Conservation (phyloP, 2,888 invertebrate species). For the Thecophora atra region DNA sequence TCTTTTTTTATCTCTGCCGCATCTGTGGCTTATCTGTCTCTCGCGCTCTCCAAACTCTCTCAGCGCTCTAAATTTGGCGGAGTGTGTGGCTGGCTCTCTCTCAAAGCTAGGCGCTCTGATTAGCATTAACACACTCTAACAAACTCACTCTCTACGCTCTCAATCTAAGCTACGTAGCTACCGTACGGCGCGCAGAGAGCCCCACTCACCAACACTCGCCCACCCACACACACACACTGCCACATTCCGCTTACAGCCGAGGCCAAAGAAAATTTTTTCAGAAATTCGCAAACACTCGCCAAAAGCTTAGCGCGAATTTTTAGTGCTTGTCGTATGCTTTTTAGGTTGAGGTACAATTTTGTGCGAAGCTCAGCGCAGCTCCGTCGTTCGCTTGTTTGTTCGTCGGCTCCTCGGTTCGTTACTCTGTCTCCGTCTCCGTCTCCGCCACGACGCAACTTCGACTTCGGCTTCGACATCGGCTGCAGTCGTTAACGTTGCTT, state of each 20-base stretch:
- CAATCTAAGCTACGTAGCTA: too few species aligned
- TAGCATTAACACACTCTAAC: background rate
- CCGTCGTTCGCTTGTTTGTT: conserved; percentile 4
- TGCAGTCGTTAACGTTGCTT: conserved; percentile 12
- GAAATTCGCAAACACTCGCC: conserved; percentile 39
- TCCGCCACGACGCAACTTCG: background rate
- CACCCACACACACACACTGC: background rate
- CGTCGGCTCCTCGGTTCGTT: conserved; percentile 27
- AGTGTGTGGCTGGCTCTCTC: background rate
- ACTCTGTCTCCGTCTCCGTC: conserved; percentile 10
- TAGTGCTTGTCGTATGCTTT: conserved; percentile 49
- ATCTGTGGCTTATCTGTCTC: background rate
- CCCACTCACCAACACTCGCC: background rate
- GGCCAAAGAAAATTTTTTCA: conserved; percentile 22
- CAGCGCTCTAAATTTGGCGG: background rate
- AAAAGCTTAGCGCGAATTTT: conserved; percentile 44
- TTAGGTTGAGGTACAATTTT: conserved; percentile 47
- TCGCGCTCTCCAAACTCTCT: background rate
- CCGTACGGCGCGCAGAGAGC: background rate
- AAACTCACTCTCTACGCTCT: conserved; percentile 1
- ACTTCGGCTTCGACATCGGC: conserved; percentile 9
- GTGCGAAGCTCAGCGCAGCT: conserved; percentile 33
- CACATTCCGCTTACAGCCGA: background rate
- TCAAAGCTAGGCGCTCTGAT: background rate
- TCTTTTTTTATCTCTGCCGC: background rate